phyloP scores from a whole-genome alignment of 2,888 invertebrate genomes.

The Clistopyga incitator region DNA sequence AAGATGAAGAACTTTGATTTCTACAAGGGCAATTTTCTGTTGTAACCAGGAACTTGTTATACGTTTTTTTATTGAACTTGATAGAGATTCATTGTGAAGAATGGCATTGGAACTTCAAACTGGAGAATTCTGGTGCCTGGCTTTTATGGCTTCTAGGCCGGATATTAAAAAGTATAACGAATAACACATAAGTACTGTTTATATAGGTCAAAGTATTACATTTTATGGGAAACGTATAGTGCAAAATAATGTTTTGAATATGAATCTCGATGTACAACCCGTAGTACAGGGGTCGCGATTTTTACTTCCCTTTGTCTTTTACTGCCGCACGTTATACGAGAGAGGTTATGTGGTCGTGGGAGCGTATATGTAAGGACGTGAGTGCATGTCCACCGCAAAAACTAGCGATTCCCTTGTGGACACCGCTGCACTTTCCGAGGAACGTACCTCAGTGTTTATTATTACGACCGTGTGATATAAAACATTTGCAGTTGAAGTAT shows the following conservation, averaged over 20 bases:
- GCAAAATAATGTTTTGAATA: conserved; percentile 13
- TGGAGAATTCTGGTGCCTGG: not conserved
- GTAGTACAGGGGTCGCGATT: not conserved
- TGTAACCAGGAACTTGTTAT: not conserved
- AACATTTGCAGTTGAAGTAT: not conserved
- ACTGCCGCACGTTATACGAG: conserved; percentile 29
- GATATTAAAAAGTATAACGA: conserved; percentile 8
- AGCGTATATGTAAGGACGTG: not conserved
- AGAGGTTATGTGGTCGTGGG: conserved; percentile 7
- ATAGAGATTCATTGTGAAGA: not conserved
- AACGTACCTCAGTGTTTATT: conserved; percentile 8
- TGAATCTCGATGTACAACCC: conserved; percentile 11
- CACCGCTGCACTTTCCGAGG: not conserved
- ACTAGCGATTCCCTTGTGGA: not conserved
- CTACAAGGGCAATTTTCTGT: too few species aligned
- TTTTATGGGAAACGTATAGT: not conserved
- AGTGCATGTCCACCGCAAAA: not conserved
- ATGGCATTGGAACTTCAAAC: not conserved
- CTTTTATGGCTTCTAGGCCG: not conserved
- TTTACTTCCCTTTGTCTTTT: conserved; percentile 13
- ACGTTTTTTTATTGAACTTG: not conserved
- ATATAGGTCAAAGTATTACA: not conserved
- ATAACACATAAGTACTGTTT: not conserved
- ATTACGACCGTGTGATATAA: conserved; percentile 12
- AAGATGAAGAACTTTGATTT: too few species aligned